Base-by-base conservation (phyloP, 2,888 invertebrate genomes). In the Taenaris catops region DNA sequence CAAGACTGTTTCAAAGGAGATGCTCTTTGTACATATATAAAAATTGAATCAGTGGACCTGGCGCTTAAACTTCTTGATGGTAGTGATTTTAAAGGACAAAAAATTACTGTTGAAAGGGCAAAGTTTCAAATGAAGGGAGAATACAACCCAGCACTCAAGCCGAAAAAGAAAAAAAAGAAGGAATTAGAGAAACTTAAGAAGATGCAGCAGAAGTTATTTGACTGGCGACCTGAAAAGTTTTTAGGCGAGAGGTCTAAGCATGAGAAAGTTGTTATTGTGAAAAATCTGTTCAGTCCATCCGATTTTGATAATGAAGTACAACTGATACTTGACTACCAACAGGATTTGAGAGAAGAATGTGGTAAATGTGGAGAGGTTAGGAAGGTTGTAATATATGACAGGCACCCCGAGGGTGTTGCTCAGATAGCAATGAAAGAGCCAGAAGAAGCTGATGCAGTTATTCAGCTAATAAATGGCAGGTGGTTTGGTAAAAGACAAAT, bases 141-240 rank as follows among this genome's bases (percentile, higher is more conserved):
- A 25, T 99, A 95, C 69, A 96, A 99, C 84, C 98, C 99, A 1
- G 90, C 92, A 0, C 89, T 96, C 34, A 97, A 96, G 69, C 96
- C 96, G 0, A 97, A 96, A 70, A 93, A 94, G 70, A 95, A 93
- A 65, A 94, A 93, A 71, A 95, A 95, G 67, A 93, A 93, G 51
- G 96, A 96, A 47, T 93, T 96, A 54, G 95, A 98, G 48, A 98
- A 97, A 63, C 67, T 96, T 34, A 95, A 95, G 75, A 96, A 96
- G 71, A 93, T 94, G 76, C 96, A 98, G 65, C 95, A 97, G 64
- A 97, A 96, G 91, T 81, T 98, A 27, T 96, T 99, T 68, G 98
- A 97, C 69, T 99, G 99, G 99, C 89, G 96, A 41, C 98, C 98
- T 0, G 98, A 99, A 54, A 96, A 95, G 67, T 89, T 95, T 64